Base-by-base conservation (phyloP, 2,888 invertebrate genomes). In the Tubulanus polymorphus region DNA sequence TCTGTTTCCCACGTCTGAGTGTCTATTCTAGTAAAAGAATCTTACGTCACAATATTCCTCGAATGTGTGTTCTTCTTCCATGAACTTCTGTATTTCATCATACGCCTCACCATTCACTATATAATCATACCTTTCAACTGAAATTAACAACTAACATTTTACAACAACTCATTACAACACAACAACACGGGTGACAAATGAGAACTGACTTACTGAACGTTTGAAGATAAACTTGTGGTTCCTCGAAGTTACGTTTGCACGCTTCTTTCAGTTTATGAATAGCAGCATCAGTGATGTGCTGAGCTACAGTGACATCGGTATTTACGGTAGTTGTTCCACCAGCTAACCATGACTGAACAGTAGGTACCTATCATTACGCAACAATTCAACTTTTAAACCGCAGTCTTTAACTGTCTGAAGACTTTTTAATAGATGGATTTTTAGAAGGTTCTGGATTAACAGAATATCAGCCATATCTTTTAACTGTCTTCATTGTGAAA, bases 41-140 rank as follows among this genome's bases (percentile, higher is more conserved):
- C 41, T 57, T 67, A 79, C 79, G 67, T 72, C 68, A 59, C 73
- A 71, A 57, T 78, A 78, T 57, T 80, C 79, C 46, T 72, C 73
- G 67, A 80, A 80, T 1, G 71, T 69, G 60, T 78, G 76, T 45
- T 76, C 73, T 59, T 71, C 64, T 28, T 67, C 63, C 63, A 79
- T 73, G 64, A 76, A 80, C 28, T 69, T 67, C 10, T 70, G 61
- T 35, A 79, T 75, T 54, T 78, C 73, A 23, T 60, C 53, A 54
- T 73, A 60, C 1, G 77, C 76, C 48, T 71, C 65, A 27, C 77
- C 79, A 65, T 79, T 75, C 18, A 79, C 71, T 37, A 79, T 70
- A 62, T 75, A 79, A 63, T 73, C 73, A 65, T 78, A 80, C 51
- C 73, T 69, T 28, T 74, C 70, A 54, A 75, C 79, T 75, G 67